Evolutionary conservation across 2,113 vertebrate genomes (phyloP).

Genomic region (Bathybates hornii): DNA sequence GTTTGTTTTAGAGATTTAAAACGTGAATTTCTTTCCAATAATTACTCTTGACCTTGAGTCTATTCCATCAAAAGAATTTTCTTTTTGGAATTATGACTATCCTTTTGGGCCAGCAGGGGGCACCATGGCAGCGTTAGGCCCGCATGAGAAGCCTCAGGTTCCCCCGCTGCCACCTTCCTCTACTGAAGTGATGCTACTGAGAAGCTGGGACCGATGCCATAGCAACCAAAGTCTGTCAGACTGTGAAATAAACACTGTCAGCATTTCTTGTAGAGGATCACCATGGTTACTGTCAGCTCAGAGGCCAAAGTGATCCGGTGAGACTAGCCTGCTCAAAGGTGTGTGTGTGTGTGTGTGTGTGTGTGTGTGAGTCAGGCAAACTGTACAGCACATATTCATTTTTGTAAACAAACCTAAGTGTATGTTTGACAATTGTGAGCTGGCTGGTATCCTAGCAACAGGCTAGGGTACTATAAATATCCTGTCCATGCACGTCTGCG

Average conservation of each 20-base stretch:
- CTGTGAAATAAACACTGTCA: conserved; percentile 10
- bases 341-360: neutral
- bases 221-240: conserved; percentile 2
- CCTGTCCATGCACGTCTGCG: neutral
- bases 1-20: neutral
- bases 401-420: conserved; percentile 51
- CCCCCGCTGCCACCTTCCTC: neutral
- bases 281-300: neutral
- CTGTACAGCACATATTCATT: neutral
- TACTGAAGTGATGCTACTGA: neutral
- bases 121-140: neutral
- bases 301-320: neutral
- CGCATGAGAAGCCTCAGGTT: neutral
- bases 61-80: neutral
- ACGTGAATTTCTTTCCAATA: neutral
- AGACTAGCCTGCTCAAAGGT: neutral
- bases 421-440: conserved; percentile 14
- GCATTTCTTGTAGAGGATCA: neutral
- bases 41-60: neutral
- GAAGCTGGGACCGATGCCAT: conserved; percentile 16
- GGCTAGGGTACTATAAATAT: conserved; percentile 65
- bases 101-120: neutral
- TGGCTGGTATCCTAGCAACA: conserved; percentile 71
- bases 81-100: neutral
- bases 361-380: neutral